A percentile compares a stretch with the other conserved stretches of the same genome.
phyloP scores from a whole-genome alignment of 2,797 vertebrate genomes.

The Malacoraja senta region DNA sequence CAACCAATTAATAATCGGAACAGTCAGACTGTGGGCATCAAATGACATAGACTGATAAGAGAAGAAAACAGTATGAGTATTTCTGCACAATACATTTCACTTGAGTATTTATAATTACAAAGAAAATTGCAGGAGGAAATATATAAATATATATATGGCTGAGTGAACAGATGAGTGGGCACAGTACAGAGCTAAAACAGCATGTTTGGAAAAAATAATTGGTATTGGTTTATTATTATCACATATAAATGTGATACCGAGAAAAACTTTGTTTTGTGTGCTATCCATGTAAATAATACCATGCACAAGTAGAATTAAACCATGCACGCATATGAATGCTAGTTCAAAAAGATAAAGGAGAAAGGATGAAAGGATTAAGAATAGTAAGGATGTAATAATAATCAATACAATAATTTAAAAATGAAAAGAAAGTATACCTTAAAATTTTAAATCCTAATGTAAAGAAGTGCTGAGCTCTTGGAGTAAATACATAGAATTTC shows the following conservation, averaged over 20 bases:
- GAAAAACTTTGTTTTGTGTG: no score
- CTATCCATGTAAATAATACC: no score
- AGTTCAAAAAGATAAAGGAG: no score
- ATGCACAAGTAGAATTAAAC: no score
- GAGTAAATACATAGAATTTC: not conserved
- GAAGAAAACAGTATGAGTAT: slow-evolving; percentile 20
- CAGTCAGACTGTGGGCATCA: slow-evolving; percentile 85
- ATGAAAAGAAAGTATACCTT: not conserved
- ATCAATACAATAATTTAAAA: no score
- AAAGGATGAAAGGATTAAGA: no score
- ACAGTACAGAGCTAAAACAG: slow-evolving; percentile 41
- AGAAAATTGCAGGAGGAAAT: slow-evolving; percentile 51
- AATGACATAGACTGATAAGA: slow-evolving; percentile 85
- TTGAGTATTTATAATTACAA: slow-evolving; percentile 46
- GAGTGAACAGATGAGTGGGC: not conserved
- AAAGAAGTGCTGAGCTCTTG: not conserved
- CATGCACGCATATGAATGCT: no score
- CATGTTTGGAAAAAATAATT: slow-evolving; percentile 40
- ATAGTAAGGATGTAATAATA: no score
- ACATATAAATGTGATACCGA: no score
- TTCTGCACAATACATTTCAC: slow-evolving; percentile 44
- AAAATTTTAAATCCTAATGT: not conserved
- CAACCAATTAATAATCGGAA: slow-evolving; percentile 87
- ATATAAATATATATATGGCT: not conserved
- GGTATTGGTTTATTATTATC: no score